Evolutionary conservation across 1,140 invertebrate species (phyloP).

Genomic region (Papilio helenus): DNA sequence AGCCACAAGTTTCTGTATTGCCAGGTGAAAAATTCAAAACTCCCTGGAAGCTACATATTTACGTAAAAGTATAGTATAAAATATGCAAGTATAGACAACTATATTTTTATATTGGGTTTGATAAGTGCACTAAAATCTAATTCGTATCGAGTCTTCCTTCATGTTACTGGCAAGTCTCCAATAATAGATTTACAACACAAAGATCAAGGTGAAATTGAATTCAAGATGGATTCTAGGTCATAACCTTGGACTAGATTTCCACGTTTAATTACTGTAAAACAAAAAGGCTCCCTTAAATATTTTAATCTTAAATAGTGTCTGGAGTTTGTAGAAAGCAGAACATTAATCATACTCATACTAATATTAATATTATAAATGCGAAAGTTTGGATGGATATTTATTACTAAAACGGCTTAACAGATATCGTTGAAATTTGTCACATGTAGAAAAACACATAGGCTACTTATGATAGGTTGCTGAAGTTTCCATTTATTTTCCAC

Average conservation of each 20-base stretch:
- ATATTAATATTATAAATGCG: no score
- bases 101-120: neutral
- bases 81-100: neutral
- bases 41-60: neutral
- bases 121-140: neutral
- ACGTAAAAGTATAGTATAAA: neutral
- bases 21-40: no score
- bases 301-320: neutral
- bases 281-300: neutral
- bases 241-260: conserved; percentile 15
- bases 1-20: no score
- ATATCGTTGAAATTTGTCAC: no score
- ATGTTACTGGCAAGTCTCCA: neutral
- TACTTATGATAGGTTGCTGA: no score
- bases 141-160: neutral
- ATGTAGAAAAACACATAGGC: no score
- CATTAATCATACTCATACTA: no score
- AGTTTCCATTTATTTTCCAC: no score
- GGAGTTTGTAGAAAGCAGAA: no score
- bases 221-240: conserved; percentile 20
- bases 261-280: neutral
- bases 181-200: conserved; percentile 22
- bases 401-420: no score
- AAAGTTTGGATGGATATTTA: no score
- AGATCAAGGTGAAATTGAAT: conserved; percentile 18